A percentile compares a stretch with the other conserved stretches of the same genome.
Evolutionary conservation across 2,113 vertebrate genomes (phyloP).

Genomic region (Bubo bubo): DNA sequence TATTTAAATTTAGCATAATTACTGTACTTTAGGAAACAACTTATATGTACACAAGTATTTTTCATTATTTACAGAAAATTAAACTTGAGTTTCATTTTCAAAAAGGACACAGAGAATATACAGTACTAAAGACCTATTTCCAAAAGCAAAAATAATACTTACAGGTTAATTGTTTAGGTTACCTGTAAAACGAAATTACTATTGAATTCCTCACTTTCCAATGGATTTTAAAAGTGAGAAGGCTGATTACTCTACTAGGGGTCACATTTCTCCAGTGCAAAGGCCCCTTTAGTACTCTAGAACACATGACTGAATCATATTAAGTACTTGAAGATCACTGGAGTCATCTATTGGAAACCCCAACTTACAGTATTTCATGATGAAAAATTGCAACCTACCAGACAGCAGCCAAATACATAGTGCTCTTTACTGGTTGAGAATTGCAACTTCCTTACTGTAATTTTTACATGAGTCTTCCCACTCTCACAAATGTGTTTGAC

Average conservation of each 20-base stretch:
- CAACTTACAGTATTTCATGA: background rate
- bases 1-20: background rate
- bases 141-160: background rate
- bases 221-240: background rate
- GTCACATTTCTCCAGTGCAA: background rate
- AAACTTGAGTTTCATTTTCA: background rate
- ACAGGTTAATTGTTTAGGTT: background rate
- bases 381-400: background rate
- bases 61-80: background rate
- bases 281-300: background rate
- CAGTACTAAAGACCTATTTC: background rate
- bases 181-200: background rate
- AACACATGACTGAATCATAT: background rate
- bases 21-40: background rate
- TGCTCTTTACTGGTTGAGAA: background rate
- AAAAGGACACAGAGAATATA: background rate
- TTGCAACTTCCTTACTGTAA: background rate
- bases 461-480: background rate
- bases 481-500: background rate
- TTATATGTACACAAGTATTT: background rate
- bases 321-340: background rate
- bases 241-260: background rate
- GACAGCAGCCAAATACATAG: background rate
- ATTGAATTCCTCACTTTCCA: background rate
- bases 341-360: background rate